Evolutionary conservation across 2,797 vertebrate genomes (phyloP).

Genomic region (Threskiornis aethiopicus): DNA sequence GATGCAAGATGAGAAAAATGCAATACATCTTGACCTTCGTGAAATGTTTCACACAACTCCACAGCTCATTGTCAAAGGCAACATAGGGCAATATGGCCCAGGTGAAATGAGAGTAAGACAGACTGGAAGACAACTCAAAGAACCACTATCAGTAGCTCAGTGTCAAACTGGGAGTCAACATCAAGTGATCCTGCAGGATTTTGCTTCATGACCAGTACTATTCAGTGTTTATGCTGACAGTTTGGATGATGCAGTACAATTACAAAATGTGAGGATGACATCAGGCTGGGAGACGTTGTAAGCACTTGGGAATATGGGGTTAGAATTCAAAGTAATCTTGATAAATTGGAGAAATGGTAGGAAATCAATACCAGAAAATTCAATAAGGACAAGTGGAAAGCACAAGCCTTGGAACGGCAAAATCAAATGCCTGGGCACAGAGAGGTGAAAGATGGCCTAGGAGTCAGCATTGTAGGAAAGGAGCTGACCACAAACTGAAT

Average conservation of each 20-base stretch:
- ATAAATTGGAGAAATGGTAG: background rate
- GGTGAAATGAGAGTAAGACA: background rate
- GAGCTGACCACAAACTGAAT: background rate
- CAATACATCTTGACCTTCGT: background rate
- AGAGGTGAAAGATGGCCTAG: background rate
- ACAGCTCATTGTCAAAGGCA: background rate
- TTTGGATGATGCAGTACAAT: background rate
- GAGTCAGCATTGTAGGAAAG: background rate
- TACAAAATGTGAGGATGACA: background rate
- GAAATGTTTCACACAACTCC: background rate
- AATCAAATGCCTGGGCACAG: background rate
- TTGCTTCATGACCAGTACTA: background rate
- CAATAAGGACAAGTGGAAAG: background rate
- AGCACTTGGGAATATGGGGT: background rate
- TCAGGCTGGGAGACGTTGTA: background rate
- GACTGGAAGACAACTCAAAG: background rate
- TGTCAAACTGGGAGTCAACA: background rate
- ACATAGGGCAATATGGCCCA: background rate
- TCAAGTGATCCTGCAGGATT: background rate
- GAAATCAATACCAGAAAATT: slow-evolving; percentile 7
- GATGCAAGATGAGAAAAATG: background rate
- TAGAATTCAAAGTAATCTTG: background rate
- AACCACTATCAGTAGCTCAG: background rate
- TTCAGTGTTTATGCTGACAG: background rate
- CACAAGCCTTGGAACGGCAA: background rate